Conservation (phyloP, 1,140 invertebrate species). For the Rhagoletis pomonella region DNA sequence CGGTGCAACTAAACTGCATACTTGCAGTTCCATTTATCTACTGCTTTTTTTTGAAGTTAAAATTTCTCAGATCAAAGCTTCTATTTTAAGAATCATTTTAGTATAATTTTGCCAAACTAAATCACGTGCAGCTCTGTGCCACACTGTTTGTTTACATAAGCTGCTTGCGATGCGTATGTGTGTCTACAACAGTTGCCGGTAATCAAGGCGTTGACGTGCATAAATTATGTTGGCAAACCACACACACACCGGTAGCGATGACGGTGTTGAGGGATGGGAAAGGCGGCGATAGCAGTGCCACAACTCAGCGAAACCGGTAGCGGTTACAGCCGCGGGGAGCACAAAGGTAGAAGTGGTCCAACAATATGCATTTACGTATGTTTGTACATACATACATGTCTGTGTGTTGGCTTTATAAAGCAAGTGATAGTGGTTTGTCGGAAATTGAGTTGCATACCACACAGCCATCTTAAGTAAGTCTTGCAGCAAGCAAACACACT, state of each 20-base stretch:
- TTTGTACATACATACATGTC: neutral
- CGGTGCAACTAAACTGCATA: no score
- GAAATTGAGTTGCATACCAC: constrained; percentile 14
- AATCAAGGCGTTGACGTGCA: constrained; percentile 51
- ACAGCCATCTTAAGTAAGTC: constrained; percentile 23
- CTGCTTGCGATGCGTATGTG: neutral
- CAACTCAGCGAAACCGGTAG: neutral
- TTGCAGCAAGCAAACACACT: constrained; percentile 22
- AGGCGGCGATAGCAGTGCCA: neutral
- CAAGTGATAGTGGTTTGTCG: neutral
- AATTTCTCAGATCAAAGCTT: no score
- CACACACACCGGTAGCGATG: neutral
- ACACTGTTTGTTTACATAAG: constrained; percentile 27
- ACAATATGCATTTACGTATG: neutral
- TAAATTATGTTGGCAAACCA: constrained; percentile 32
- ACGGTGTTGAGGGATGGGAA: no score
- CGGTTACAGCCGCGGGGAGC: neutral
- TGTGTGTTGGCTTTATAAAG: neutral
- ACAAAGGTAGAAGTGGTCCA: neutral
- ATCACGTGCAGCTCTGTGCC: neutral
- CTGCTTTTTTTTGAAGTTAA: no score
- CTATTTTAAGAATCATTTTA: no score
- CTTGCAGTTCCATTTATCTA: no score
- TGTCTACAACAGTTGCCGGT: constrained; percentile 31
- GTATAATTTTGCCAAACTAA: no score